phyloP scores from a whole-genome alignment of 2,888 invertebrate species.

The Athrips mouffetella region DNA sequence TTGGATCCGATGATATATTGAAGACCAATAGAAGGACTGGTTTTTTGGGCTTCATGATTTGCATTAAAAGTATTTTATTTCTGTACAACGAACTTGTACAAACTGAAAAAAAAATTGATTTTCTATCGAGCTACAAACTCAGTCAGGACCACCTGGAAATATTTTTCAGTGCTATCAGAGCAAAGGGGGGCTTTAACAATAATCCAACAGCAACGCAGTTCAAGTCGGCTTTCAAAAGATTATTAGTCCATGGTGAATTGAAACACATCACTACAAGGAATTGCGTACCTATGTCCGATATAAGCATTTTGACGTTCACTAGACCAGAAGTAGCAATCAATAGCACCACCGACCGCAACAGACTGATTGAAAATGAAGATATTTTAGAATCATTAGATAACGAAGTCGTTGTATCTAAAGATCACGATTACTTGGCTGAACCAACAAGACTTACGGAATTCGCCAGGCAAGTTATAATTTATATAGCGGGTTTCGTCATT shows the following conservation, averaged over 20 bases:
- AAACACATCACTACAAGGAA: conserved; percentile 18
- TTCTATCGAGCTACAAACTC: background rate
- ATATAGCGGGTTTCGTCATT: conserved; percentile 9
- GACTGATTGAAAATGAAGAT: conserved; percentile 11
- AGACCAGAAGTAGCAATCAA: conserved; percentile 20
- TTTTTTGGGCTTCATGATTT: conserved; percentile 24
- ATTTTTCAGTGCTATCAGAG: conserved; percentile 21
- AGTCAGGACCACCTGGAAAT: conserved; percentile 23
- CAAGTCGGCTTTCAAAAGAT: conserved; percentile 15
- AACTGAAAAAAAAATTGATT: background rate
- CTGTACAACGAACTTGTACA: conserved; percentile 17
- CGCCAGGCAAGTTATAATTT: background rate
- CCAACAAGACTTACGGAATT: conserved; percentile 6
- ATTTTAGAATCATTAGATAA: background rate
- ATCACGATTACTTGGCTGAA: conserved; percentile 7
- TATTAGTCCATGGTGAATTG: conserved; percentile 14
- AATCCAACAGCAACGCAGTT: conserved; percentile 20
- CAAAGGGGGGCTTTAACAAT: conserved; percentile 24
- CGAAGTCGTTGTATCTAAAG: background rate
- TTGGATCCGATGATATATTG: conserved; percentile 12
- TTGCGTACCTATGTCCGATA: conserved; percentile 12
- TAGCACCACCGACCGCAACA: conserved; percentile 14
- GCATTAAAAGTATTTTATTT: conserved; percentile 23
- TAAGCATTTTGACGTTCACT: conserved; percentile 16
- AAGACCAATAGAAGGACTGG: conserved; percentile 26